Percentiles rank a stretch among this genome's conserved stretches.
Conservation (phyloP, 2,113 vertebrate genomes). For the Microcebus murinus region DNA sequence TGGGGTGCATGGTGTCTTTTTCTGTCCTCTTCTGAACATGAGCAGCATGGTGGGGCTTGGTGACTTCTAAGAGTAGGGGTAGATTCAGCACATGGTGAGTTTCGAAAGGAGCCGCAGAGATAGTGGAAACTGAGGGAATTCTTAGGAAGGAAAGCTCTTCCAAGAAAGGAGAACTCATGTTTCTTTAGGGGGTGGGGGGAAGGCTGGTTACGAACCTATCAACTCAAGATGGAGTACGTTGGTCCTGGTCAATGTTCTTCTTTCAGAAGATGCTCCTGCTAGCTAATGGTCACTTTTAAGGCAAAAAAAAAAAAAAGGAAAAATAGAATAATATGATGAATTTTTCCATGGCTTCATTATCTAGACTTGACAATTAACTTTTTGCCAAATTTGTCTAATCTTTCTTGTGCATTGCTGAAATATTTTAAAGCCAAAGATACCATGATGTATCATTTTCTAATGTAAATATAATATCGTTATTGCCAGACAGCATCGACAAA, state of each 20-base stretch:
- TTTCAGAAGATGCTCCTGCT: not conserved
- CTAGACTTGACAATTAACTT: not conserved
- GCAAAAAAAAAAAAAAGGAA: not conserved
- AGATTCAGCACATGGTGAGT: not conserved
- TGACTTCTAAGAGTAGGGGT: not conserved
- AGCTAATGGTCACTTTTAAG: not conserved
- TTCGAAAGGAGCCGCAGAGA: not conserved
- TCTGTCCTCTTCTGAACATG: no score
- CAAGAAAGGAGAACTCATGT: not conserved
- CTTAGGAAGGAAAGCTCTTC: not conserved
- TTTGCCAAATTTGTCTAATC: conserved; percentile 6
- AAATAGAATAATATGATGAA: not conserved
- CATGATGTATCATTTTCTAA: not conserved
- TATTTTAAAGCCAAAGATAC: not conserved
- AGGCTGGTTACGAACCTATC: not conserved
- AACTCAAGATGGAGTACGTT: not conserved
- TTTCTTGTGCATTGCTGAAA: not conserved
- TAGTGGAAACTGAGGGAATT: not conserved
- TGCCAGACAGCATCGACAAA: not conserved
- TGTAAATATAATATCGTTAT: not conserved
- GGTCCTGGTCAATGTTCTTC: not conserved
- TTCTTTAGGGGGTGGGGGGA: not conserved
- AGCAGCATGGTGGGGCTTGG: not conserved
- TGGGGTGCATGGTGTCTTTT: rapidly evolving
- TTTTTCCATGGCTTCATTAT: not conserved